These are phyloP conservation scores for Pseudomugil tenellus DNA, from an alignment of 2,797 vertebrate genomes.

Conservation along the genomic window DNA sequence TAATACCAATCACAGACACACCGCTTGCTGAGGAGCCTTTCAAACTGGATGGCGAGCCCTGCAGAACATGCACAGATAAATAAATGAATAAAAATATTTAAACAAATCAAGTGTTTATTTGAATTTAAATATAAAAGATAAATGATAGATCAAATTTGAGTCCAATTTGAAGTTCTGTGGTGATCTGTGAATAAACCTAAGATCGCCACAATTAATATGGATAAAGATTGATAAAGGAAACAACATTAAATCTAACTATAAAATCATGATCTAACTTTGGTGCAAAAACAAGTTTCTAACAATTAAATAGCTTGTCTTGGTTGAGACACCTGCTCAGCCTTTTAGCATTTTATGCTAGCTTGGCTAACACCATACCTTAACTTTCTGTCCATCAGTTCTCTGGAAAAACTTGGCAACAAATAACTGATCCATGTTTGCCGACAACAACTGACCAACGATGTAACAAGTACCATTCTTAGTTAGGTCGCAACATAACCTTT, in stretches of 20 bases:
- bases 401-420: constrained; percentile 18
- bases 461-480: neutral
- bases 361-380: neutral
- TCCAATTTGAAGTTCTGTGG: neutral
- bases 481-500: neutral
- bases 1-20: constrained; percentile 75
- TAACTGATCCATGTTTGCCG: neutral
- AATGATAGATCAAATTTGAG: too few species aligned
- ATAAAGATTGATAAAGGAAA: too few species aligned
- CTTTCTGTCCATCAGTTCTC: constrained; percentile 14
- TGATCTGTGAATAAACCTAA: too few species aligned
- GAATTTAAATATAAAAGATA: too few species aligned
- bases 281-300: too few species aligned
- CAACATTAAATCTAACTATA: too few species aligned
- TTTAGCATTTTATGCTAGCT: neutral
- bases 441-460: neutral
- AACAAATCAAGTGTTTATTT: too few species aligned
- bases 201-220: too few species aligned
- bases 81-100: too few species aligned
- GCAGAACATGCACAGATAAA: constrained; percentile 15
- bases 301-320: too few species aligned
- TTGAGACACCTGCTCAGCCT: too few species aligned
- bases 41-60: constrained; percentile 85
- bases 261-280: too few species aligned
- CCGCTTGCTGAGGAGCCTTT: constrained; percentile 85